Evolutionary conservation across 2,888 invertebrate genomes (phyloP), one percentile per base, ranked within the genome.

Genomic region (Stenoptilia bipunctidactyla): DNA sequence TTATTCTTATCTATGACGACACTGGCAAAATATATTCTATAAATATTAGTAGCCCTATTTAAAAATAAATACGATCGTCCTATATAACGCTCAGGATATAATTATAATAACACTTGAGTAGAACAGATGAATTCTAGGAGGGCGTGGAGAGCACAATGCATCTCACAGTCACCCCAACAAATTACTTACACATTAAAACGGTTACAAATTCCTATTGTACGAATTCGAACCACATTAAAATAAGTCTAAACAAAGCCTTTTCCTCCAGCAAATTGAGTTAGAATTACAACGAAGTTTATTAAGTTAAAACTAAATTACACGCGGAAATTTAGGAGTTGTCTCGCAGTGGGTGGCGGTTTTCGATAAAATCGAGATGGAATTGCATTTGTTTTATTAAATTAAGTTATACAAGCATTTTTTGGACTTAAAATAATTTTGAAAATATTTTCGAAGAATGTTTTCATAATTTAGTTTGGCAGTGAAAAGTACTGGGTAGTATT

Each of bases 281-380:
- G 53, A 49, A 20, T 20, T 20, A 20, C 20, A 20, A n/a, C 30
- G 6, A 12, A 49, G 51, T 65, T 68, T 69, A 80, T 80, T 57
- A 61, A 65, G 68, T 80, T 77, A 73, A 65, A 66, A 64, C 52
- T 59, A 58, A 80, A 79, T 80, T 77, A 77, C 66, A 65, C 59
- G 20, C 20, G 8, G 20, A 20, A 20, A 20, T 20, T 20, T 20
- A 20, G 20, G 3, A 3, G 4, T 20, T 20, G 4, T 8, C 8
- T 8, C 20, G 20, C 20, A 8, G 20, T 20, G 20, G 20, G 20
- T n/a, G n/a, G n/a, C n/a, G n/a, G n/a, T 20, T 20, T 20, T 20
- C 20, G 20, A 20, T 20, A 20, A 8, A 20, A 20, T 20, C 8
- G 20, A 3, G 8, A 8, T 5, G 20, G 3, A 20, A 20, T 20